Conservation (phyloP, 2,797 vertebrate species). For the Catamblyrhynchus diadema region DNA sequence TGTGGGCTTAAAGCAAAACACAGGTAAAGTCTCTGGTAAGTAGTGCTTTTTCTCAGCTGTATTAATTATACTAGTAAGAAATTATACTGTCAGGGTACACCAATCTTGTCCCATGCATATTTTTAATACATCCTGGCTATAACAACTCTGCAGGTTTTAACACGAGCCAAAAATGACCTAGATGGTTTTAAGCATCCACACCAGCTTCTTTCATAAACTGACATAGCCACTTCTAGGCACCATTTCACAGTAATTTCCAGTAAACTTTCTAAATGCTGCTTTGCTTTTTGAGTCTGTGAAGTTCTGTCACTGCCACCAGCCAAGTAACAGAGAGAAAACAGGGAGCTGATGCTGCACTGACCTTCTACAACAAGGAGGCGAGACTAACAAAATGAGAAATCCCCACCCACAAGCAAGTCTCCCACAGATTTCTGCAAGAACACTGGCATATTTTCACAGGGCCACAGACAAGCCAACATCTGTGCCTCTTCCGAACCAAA, state of each 20-base stretch:
- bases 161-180: fast-evolving
- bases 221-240: background rate
- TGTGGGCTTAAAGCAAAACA: background rate
- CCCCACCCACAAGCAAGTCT: background rate
- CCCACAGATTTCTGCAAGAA: background rate
- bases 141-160: background rate
- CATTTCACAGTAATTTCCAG: background rate
- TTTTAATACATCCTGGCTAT: background rate
- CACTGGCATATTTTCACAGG: background rate
- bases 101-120: background rate
- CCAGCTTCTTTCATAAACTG: background rate
- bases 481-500: background rate
- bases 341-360: background rate
- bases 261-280: background rate
- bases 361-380: background rate
- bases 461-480: background rate
- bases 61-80: background rate
- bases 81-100: fast-evolving
- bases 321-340: background rate
- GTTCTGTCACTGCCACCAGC: background rate
- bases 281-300: background rate
- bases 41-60: background rate
- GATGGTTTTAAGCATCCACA: background rate
- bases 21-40: background rate
- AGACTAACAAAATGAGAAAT: background rate